Conservation (phyloP, 1,140 invertebrate genomes). For the Caenorhabditis elegans region WBcel235 BX284606.5:6149001-6149500, state of each 20-base stretch:
- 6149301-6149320: slow-evolving; percentile 57
- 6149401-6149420: background rate
- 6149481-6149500: slow-evolving; percentile 54
- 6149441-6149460: slow-evolving; percentile 56
- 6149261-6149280: too few species aligned
- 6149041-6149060: slow-evolving; percentile 5
- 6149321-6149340: slow-evolving; percentile 62
- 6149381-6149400: slow-evolving; percentile 46
- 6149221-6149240: too few species aligned
- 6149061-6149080: slow-evolving; percentile 7
- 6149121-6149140: background rate
- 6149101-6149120: background rate
- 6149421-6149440: slow-evolving; percentile 3
- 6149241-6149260: background rate
- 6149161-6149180: background rate
- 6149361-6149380: slow-evolving; percentile 62
- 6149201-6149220: slow-evolving; percentile 3
- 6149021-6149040: background rate
- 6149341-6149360: slow-evolving; percentile 60
- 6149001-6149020: slow-evolving; percentile 2
- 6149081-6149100: background rate
- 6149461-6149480: slow-evolving; percentile 62
- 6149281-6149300: slow-evolving; percentile 59
- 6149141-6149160: background rate
- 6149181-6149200: background rate